Conservation (phyloP, 2,888 invertebrate species). For the Penaeus monodon region DNA sequence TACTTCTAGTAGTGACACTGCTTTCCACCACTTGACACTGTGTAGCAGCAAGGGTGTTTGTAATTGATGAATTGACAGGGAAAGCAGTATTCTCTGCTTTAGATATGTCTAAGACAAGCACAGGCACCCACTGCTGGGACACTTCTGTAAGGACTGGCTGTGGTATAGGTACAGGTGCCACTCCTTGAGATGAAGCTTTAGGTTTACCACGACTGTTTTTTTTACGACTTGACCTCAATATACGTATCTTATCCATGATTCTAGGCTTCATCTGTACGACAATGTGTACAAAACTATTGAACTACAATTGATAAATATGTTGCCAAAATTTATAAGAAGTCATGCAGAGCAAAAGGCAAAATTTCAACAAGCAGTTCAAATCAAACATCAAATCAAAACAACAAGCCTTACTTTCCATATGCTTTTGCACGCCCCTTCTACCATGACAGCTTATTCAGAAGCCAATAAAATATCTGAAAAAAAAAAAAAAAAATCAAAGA, state of each 20-base stretch:
- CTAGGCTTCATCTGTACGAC: constrained; percentile 27
- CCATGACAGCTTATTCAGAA: background rate
- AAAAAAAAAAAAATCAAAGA: background rate
- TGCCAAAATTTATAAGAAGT: background rate
- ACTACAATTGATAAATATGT: constrained; percentile 11
- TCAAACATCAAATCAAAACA: constrained; percentile 27
- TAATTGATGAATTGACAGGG: background rate
- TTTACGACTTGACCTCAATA: constrained; percentile 42
- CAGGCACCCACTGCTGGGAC: constrained; percentile 44
- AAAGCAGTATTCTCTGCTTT: background rate
- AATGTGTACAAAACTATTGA: constrained; percentile 11
- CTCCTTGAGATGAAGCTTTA: background rate
- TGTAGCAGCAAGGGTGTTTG: background rate
- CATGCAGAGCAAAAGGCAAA: constrained; percentile 46
- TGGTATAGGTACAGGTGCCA: background rate
- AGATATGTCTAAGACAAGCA: constrained; percentile 40
- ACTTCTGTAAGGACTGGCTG: background rate
- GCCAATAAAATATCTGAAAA: background rate
- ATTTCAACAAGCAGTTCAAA: constrained; percentile 42
- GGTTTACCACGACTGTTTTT: constrained; percentile 4
- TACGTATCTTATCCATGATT: constrained; percentile 54
- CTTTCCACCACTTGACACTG: too few species aligned
- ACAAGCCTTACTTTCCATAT: constrained; percentile 39
- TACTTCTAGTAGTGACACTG: too few species aligned
- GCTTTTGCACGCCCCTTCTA: constrained; percentile 3